These are phyloP conservation scores for Caenorhabditis elegans DNA, from an alignment of 1,140 invertebrate species.

Conservation along the genomic window DNA sequence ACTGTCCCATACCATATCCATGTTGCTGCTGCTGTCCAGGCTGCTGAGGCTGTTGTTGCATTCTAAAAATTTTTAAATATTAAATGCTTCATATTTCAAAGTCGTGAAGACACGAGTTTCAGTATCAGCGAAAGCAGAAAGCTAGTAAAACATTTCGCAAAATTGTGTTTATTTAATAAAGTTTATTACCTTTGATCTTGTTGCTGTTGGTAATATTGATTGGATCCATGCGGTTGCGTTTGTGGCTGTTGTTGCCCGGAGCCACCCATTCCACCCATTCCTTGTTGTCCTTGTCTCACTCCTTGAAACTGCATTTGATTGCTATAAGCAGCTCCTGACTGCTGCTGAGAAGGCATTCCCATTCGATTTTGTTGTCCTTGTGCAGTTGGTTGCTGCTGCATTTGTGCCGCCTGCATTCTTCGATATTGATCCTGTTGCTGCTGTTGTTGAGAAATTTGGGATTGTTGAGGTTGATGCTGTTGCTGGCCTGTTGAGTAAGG, in stretches of 20 bases:
- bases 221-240: background rate
- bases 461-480: background rate
- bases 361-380: background rate
- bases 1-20: background rate
- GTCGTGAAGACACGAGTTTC: too few species aligned
- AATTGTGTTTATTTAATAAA: too few species aligned
- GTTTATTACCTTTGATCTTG: background rate
- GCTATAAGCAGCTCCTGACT: background rate
- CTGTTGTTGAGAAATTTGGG: background rate
- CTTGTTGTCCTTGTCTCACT: background rate
- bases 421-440: background rate
- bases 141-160: too few species aligned
- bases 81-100: background rate
- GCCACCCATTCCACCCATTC: background rate
- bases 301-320: background rate
- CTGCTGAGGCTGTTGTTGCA: background rate
- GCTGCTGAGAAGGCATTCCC: background rate
- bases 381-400: background rate
- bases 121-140: background rate
- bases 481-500: background rate
- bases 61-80: background rate
- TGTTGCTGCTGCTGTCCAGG: background rate
- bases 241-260: slow-evolving; percentile 15
- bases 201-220: slow-evolving; percentile 7
- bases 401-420: background rate